Evolutionary conservation across 2,113 vertebrate species (phyloP).

Genomic region (Antechinus stuartii): DNA sequence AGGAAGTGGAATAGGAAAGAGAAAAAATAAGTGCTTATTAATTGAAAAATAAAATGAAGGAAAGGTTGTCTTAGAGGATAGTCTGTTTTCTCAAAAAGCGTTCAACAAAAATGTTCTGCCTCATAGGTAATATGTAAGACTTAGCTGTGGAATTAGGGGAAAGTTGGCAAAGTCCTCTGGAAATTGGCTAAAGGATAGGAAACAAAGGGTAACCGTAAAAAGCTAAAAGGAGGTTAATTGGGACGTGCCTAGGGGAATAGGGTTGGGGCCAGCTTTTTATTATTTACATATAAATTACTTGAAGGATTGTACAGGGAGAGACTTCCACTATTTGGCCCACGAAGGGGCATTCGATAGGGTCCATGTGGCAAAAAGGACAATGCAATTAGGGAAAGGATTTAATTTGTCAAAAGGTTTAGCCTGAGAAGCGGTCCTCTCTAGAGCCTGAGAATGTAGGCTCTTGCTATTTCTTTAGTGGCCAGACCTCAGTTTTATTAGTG

Average conservation of each 20-base stretch:
- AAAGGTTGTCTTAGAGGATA: conserved; percentile 48
- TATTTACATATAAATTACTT: conserved; percentile 85
- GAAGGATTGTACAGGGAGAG: conserved; percentile 76
- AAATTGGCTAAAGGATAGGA: conserved; percentile 83
- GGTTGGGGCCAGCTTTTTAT: conserved; percentile 80
- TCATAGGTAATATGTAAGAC: conserved; percentile 79
- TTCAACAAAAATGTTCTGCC: conserved; percentile 73
- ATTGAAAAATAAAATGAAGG: neutral
- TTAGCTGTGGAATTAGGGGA: conserved; percentile 77
- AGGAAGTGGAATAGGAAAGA: neutral
- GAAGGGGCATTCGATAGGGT: conserved; percentile 64
- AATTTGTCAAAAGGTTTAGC: conserved; percentile 68
- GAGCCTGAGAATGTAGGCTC: neutral
- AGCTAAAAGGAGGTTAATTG: conserved; percentile 85
- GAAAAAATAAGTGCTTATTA: neutral
- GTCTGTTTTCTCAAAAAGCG: conserved; percentile 73
- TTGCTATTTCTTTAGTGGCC: neutral
- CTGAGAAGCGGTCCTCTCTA: conserved; percentile 7
- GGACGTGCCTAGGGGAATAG: conserved; percentile 75
- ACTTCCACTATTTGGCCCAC: conserved; percentile 71
- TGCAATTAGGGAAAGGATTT: conserved; percentile 75
- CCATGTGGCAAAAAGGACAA: conserved; percentile 33
- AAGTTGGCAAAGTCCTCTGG: conserved; percentile 83
- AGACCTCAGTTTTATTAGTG: conserved; percentile 17
- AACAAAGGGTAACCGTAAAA: conserved; percentile 82